These are phyloP conservation scores for Palloptera scutellata DNA, from an alignment of 2,888 invertebrate species.

Conservation along the genomic window DNA sequence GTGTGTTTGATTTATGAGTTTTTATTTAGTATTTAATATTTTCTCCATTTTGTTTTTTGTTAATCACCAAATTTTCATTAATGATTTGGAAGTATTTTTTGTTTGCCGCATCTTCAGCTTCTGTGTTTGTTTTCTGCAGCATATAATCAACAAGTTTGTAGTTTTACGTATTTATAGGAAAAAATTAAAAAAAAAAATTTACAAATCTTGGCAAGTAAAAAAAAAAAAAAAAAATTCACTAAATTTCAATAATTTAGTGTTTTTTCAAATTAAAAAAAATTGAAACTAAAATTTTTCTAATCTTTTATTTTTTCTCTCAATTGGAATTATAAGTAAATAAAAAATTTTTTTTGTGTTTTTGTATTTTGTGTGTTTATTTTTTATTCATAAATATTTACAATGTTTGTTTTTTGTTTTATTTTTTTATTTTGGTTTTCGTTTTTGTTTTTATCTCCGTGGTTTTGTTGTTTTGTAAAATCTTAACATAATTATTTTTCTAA, in stretches of 20 bases:
- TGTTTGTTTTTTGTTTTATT: constrained; percentile 3
- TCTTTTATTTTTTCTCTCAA: neutral
- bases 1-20: neutral
- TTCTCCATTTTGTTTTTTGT: neutral
- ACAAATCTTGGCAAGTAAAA: too few relatives aligned
- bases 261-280: neutral
- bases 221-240: too few relatives aligned
- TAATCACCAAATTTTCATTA: neutral
- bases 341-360: neutral
- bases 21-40: neutral
- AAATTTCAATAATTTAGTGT: too few relatives aligned
- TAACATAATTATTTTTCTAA: constrained; percentile 32
- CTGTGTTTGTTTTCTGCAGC: neutral
- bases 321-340: neutral
- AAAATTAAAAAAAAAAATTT: too few relatives aligned
- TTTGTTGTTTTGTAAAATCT: constrained; percentile 32
- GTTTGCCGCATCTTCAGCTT: neutral
- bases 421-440: neutral
- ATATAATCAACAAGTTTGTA: neutral
- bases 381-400: constrained; percentile 13
- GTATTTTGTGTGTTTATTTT: constrained; percentile 18
- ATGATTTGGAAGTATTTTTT: constrained; percentile 7
- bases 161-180: too few relatives aligned
- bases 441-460: neutral
- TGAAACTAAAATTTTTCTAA: neutral